phyloP scores from a whole-genome alignment of 2,113 vertebrate species.

The Epinephelus cyanopodus region DNA sequence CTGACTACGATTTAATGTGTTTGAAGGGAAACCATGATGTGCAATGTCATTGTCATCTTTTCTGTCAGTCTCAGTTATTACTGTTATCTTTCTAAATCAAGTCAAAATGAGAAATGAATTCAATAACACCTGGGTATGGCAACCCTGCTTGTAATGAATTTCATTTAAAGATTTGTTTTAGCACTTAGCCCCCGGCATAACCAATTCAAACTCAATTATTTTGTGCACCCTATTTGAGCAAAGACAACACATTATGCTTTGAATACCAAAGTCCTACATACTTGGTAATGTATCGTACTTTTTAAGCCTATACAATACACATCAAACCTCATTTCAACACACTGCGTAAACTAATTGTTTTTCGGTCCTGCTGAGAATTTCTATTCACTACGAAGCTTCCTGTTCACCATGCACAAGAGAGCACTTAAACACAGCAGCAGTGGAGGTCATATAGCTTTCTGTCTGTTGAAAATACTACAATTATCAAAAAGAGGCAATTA shows the following conservation, averaged over 20 bases:
- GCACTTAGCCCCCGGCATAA: constrained; percentile 85
- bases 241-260: constrained; percentile 79
- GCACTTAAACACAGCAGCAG: constrained; percentile 43
- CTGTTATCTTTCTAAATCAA: constrained; percentile 84
- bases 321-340: constrained; percentile 50
- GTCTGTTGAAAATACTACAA: constrained; percentile 55
- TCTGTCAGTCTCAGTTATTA: constrained; percentile 81
- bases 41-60: constrained; percentile 79
- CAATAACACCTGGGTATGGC: constrained; percentile 83
- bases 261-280: constrained; percentile 73
- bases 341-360: constrained; percentile 54
- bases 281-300: constrained; percentile 63
- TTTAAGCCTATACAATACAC: constrained; percentile 54
- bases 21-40: constrained; percentile 78
- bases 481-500: constrained; percentile 48
- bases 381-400: constrained; percentile 44
- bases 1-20: constrained; percentile 72
- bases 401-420: constrained; percentile 16
- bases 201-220: constrained; percentile 88
- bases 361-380: constrained; percentile 56
- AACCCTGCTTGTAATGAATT: constrained; percentile 85
- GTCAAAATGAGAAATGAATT: constrained; percentile 86
- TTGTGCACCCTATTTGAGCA: constrained; percentile 76
- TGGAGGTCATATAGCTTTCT: constrained; percentile 43
- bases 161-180: constrained; percentile 87